These are phyloP conservation scores for Folsomia candida DNA, from an alignment of 2,888 invertebrate genomes.

Conservation along the genomic window DNA sequence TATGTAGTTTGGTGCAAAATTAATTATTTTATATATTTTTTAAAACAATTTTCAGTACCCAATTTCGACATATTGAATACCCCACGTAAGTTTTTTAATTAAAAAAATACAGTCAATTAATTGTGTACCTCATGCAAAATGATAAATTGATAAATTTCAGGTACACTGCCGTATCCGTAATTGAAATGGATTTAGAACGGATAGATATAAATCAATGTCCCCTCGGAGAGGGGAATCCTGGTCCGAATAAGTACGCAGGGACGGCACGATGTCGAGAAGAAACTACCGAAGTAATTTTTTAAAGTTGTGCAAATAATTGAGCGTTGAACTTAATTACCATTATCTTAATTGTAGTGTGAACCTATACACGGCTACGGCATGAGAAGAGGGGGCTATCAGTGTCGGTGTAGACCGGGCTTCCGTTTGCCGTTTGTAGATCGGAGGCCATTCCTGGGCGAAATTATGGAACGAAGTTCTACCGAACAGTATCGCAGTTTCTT, in stretches of 20 bases:
- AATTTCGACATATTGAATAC: conserved; percentile 88
- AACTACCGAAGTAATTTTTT: conserved; percentile 70
- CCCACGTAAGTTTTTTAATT: conserved; percentile 69
- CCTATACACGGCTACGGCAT: conserved; percentile 95
- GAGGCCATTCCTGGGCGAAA: conserved; percentile 87
- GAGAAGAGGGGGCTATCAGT: conserved; percentile 91
- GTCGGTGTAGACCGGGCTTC: conserved; percentile 84
- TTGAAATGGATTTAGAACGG: conserved; percentile 94
- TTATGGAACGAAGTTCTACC: conserved; percentile 86
- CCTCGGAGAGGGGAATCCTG: conserved; percentile 76
- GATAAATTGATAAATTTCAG: conserved; percentile 56
- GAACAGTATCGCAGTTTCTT: conserved; percentile 85
- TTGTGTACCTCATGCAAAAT: conserved; percentile 36
- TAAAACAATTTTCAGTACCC: too few relatives aligned
- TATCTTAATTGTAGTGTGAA: conserved; percentile 69
- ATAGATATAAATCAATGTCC: conserved; percentile 98
- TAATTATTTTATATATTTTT: too few relatives aligned
- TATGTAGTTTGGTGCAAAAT: too few relatives aligned
- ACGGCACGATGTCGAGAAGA: conserved; percentile 88
- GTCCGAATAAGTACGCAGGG: conserved; percentile 82
- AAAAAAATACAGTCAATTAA: background rate
- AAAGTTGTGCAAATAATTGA: background rate
- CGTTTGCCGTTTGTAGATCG: conserved; percentile 82
- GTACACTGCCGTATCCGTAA: conserved; percentile 85
- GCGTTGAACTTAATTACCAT: background rate